Evolutionary conservation across 2,113 vertebrate species (phyloP), one percentile per base, ranked within the genome.

Genomic region (Zeus faber): DNA sequence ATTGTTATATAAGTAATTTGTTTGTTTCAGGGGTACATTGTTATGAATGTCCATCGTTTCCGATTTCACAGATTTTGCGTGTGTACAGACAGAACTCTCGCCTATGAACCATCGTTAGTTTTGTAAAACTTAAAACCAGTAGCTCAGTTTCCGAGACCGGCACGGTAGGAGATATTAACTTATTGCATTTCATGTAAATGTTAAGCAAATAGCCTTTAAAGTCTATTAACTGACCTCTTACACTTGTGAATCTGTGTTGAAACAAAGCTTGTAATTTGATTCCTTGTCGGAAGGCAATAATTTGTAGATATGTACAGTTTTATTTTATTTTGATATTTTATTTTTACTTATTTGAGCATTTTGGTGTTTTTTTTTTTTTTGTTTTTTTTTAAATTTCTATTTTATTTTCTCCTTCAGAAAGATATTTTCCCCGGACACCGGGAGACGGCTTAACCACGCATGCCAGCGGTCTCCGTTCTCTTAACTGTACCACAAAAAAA

Each of bases 251-350:
- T 89, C 79, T 77, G 90, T 85, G 76, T 82, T 64, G 57, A 86
- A 86, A 84, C 83, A 84, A 86, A 92, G 6, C 77, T 92, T 93
- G 92, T 91, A 87, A 90, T 92, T 91, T 89, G 88, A 90, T 92
- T 91, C 89, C 83, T 92, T 91, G 89, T 92, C 91, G 90, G 88
- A 93, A 94, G 94, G 95, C 96, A 98, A 99, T 99, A 97, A 96
- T 93, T 91, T 92, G 91, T 99, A 96, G 92, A 97, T 94, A 93
- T 92, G 93, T 94, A 85, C 92, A 94, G 89, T 91, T 91, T 71
- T 62, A 40, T 56, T 73, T 79, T 62, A 54, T 58, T 44, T 51
- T 77, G 59, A 58, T 79, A 62, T 81, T 82, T 52, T 27, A 40
- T 35, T 62, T 77, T 54, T 13, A 33, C 60, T 79, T 89, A 73